phyloP scores from a whole-genome alignment of 1,140 invertebrate species.

The Drosophila yakuba region DNA sequence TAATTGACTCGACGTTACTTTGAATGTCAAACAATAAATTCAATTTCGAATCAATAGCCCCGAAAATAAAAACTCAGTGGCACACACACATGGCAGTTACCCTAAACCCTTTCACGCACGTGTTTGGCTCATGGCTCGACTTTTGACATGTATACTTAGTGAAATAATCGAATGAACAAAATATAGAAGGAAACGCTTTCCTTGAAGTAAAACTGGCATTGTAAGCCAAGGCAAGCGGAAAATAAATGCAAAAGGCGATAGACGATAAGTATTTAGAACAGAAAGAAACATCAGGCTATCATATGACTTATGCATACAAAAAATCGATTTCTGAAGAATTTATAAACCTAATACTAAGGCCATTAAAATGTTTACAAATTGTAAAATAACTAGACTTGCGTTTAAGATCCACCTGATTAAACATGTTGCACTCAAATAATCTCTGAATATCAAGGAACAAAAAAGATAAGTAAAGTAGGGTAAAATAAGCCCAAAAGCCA shows the following conservation, averaged over 20 bases:
- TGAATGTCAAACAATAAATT: conserved; percentile 83
- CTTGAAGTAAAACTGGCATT: conserved; percentile 26
- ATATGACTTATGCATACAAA: no score
- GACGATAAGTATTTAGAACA: conserved; percentile 21
- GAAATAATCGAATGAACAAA: conserved; percentile 33
- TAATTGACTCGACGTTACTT: conserved; percentile 81
- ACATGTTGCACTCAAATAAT: not conserved
- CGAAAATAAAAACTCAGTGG: conserved; percentile 4
- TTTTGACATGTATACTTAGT: conserved; percentile 50
- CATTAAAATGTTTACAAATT: not conserved
- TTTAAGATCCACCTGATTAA: no score
- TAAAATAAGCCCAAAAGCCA: not conserved
- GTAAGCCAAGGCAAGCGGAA: conserved; percentile 78
- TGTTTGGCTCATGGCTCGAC: conserved; percentile 31
- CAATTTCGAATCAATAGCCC: conserved; percentile 78
- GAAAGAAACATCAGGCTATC: not conserved
- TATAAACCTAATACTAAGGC: not conserved
- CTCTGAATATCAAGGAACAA: no score
- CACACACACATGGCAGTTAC: conserved; percentile 17
- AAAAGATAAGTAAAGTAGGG: not conserved
- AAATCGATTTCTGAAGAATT: no score
- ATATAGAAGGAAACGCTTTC: not conserved
- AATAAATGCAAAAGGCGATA: conserved; percentile 78
- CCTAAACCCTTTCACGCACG: conserved; percentile 72
- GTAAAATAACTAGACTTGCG: no score